Base-by-base conservation (phyloP, 2,113 vertebrate genomes). In the Lanius collurio region DNA sequence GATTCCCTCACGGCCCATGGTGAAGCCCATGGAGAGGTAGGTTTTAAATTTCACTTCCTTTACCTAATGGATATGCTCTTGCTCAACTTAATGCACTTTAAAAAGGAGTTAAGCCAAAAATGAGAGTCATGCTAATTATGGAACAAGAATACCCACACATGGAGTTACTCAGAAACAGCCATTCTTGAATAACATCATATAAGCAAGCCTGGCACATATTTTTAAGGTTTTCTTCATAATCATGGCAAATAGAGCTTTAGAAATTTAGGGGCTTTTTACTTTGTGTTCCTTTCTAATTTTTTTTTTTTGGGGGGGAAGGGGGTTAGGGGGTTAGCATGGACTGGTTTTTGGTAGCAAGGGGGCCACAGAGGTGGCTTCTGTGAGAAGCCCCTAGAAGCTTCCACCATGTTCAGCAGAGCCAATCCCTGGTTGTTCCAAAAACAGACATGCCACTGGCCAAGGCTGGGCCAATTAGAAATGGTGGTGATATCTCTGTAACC, bases 91-190 rank as follows among this genome's bases (percentile, higher is more conserved):
- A 59, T 52, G 60, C 11, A 67, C 24, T 86, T 91, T 59, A 60
- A 81, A 93, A 94, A 78, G 24, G 13, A 68, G 42, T 81, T 83
- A 78, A 89, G 44, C 42, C 76, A 86, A 89, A 90, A 83, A 57
- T 39, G 15, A 70, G 59, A 88, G 33, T 68, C 30, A 27, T 47
- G 35, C 10, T 94, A 75, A 89, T 78, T 87, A 70, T 15, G 18
- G 33, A 91, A 84, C 56, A 78, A 76, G 42, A 59, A 87, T 81
- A 83, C 2, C 24, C 42, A 67, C 47, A 78, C 67, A 87, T 8
- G 13, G 60, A 89, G 30, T 78, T 67, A 70, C 52, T 71, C 52
- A 47, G 69, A 77, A 95, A 87, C 46, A 95, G 55, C 27, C 57
- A 22, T 50, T 74, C 73, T 87, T 70, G 26, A 84, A 42, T 35